Percentiles rank a stretch among this genome's conserved stretches.
phyloP scores from a whole-genome alignment of 2,888 invertebrate genomes.

The Tachina grossa region DNA sequence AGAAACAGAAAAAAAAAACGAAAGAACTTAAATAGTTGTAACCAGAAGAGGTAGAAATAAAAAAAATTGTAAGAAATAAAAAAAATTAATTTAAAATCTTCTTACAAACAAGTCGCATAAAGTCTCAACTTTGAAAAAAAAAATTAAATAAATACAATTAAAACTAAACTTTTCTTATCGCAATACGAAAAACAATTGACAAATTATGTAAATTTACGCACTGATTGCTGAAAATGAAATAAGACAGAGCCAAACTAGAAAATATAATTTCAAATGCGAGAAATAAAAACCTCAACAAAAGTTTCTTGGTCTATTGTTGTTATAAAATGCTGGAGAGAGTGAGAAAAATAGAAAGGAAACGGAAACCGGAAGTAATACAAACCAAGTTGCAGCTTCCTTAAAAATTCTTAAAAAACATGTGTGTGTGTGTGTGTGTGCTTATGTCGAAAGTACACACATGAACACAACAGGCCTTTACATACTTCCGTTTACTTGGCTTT shows the following conservation, averaged over 20 bases:
- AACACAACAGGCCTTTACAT: neutral
- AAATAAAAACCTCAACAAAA: conserved; percentile 32
- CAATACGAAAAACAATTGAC: conserved; percentile 81
- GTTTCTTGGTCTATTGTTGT: neutral
- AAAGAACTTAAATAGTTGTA: conserved; percentile 32
- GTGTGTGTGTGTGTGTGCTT: too few species aligned
- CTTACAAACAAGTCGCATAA: conserved; percentile 42
- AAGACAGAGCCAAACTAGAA: conserved; percentile 22
- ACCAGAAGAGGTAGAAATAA: neutral
- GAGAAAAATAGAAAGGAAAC: conserved; percentile 3
- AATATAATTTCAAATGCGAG: conserved; percentile 9
- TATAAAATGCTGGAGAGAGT: neutral
- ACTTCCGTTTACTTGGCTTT: neutral
- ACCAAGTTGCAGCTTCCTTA: conserved; percentile 69
- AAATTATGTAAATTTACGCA: conserved; percentile 79
- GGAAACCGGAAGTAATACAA: conserved; percentile 69
- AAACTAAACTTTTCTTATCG: conserved; percentile 78
- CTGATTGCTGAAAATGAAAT: conserved; percentile 59
- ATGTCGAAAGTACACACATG: conserved; percentile 2
- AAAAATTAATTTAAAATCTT: conserved; percentile 32
- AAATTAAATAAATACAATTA: conserved; percentile 63
- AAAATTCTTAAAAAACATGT: conserved; percentile 9
- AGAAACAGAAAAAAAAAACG: conserved; percentile 17
- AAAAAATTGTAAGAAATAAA: neutral
- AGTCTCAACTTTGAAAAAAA: conserved; percentile 5